Conservation (phyloP, 2,888 invertebrate species). For the Vesta saturnalis region DNA sequence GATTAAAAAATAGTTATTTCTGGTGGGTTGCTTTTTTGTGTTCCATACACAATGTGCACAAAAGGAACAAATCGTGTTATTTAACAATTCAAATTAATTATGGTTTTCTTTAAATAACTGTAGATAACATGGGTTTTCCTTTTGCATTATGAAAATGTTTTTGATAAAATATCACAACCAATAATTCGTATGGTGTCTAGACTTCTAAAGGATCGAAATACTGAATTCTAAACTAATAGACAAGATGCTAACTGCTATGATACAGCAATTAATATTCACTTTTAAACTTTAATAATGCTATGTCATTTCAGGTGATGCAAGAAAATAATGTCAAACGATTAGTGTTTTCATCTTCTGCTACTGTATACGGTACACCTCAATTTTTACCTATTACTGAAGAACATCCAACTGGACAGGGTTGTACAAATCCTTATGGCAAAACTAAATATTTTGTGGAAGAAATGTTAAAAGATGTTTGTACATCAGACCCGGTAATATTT, state of each 20-base stretch:
- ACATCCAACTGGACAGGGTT: slow-evolving; percentile 82
- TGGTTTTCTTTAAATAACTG: no score
- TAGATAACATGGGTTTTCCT: no score
- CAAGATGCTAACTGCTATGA: background rate
- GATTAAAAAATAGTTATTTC: no score
- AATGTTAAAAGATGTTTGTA: slow-evolving; percentile 86
- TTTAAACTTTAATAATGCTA: slow-evolving; percentile 34
- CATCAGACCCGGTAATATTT: slow-evolving; percentile 75
- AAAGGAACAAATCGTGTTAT: no score
- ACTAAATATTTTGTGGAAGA: slow-evolving; percentile 95
- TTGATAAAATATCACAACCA: no score
- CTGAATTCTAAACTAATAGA: background rate
- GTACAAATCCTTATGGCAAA: slow-evolving; percentile 93
- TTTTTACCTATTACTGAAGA: slow-evolving; percentile 85
- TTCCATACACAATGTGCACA: no score
- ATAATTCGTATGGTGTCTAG: no score
- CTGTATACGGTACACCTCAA: slow-evolving; percentile 91
- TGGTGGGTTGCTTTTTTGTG: no score
- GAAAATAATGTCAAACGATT: slow-evolving; percentile 77
- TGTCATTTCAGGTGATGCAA: slow-evolving; percentile 79
- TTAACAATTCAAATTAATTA: no score
- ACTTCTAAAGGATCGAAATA: no score
- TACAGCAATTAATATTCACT: background rate
- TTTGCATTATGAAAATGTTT: no score
- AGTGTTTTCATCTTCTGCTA: slow-evolving; percentile 91